Evolutionary conservation across 1,140 invertebrate species (phyloP).

Genomic region (Cydia strobilella): DNA sequence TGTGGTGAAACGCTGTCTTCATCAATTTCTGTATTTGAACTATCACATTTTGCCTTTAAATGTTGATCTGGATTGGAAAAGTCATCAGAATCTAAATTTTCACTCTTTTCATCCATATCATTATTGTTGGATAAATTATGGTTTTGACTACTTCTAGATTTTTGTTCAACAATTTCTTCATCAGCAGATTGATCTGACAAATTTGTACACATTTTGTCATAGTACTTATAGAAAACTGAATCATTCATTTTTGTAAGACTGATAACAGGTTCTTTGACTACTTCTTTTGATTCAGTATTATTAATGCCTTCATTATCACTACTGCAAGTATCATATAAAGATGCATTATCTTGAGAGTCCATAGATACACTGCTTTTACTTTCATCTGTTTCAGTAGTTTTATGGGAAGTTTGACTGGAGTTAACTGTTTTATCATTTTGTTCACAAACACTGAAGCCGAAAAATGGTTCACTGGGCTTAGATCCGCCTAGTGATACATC

Average conservation of each 20-base stretch:
- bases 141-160: slow-evolving; percentile 33
- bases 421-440: slow-evolving; percentile 27
- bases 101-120: neutral
- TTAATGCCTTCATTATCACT: slow-evolving; percentile 41
- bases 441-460: slow-evolving; percentile 12
- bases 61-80: slow-evolving; percentile 10
- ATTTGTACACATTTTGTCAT: slow-evolving; percentile 41
- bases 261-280: slow-evolving; percentile 47
- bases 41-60: neutral
- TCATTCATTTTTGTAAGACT: slow-evolving; percentile 54
- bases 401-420: neutral
- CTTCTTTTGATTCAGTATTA: slow-evolving; percentile 16
- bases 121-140: neutral
- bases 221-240: slow-evolving; percentile 57
- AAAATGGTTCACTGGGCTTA: slow-evolving; percentile 25
- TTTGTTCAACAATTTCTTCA: slow-evolving; percentile 25
- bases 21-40: slow-evolving; percentile 16
- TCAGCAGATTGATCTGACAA: neutral
- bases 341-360: slow-evolving; percentile 36
- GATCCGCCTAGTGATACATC: neutral
- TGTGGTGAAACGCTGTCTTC: slow-evolving; percentile 6
- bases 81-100: slow-evolving; percentile 3
- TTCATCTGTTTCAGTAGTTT: neutral
- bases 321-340: slow-evolving; percentile 47
- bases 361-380: slow-evolving; percentile 12